Percentiles rank a stretch among this genome's conserved stretches.
phyloP scores from a whole-genome alignment of 2,113 vertebrate genomes.

The Haemorhous mexicanus region DNA sequence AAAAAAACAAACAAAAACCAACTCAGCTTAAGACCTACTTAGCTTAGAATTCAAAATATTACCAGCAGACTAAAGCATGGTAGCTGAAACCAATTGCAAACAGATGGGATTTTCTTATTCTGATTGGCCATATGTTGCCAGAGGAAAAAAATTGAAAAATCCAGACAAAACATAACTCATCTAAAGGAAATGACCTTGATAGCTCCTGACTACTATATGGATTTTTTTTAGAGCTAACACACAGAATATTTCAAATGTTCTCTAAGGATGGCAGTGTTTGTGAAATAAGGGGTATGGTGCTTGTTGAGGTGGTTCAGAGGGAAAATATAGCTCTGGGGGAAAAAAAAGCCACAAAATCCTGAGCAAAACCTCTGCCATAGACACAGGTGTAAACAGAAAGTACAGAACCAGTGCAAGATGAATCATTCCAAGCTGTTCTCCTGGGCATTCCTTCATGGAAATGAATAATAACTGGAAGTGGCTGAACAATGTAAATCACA shows the following conservation, averaged over 20 bases:
- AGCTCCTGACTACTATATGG: slow-evolving; percentile 26
- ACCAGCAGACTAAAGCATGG: slow-evolving; percentile 27
- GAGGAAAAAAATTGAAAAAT: slow-evolving; percentile 51
- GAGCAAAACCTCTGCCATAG: slow-evolving; percentile 1
- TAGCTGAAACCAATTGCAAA: slow-evolving; percentile 59
- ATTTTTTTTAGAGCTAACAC: background rate
- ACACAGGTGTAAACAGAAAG: slow-evolving; percentile 62
- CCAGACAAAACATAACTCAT: slow-evolving; percentile 57
- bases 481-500: slow-evolving; percentile 68
- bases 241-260: background rate
- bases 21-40: background rate
- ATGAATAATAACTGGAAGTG: slow-evolving; percentile 64
- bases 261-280: background rate
- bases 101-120: slow-evolving; percentile 60
- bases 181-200: slow-evolving; percentile 53
- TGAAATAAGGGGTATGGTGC: background rate
- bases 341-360: background rate
- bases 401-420: background rate
- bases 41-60: slow-evolving; percentile 52
- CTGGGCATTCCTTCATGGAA: slow-evolving; percentile 54
- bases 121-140: slow-evolving; percentile 56
- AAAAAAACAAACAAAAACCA: background rate
- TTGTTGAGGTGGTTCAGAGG: slow-evolving; percentile 13
- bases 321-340: background rate
- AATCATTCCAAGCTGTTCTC: slow-evolving; percentile 54